Evolutionary conservation across 2,797 vertebrate species (phyloP).

Genomic region (Labroides dimidiatus): DNA sequence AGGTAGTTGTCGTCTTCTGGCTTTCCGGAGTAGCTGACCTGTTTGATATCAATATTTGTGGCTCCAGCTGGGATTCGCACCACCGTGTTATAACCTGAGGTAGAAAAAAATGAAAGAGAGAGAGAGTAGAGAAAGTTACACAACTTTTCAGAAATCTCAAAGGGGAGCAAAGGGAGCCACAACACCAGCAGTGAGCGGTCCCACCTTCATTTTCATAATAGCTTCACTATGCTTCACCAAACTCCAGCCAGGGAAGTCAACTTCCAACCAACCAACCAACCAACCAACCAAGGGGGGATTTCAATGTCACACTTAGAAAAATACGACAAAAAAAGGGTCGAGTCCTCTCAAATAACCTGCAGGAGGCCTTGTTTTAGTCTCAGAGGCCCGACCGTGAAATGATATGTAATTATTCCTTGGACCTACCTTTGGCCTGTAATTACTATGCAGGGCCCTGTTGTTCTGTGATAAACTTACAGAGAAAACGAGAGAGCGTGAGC

Average conservation of each 20-base stretch:
- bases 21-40: conserved; percentile 96
- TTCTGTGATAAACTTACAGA: conserved; percentile 67
- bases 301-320: conserved; percentile 72
- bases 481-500: conserved; percentile 45
- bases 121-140: not conserved
- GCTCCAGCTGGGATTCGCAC: conserved; percentile 95
- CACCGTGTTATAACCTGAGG: conserved; percentile 92
- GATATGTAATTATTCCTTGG: conserved; percentile 78
- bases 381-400: conserved; percentile 73
- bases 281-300: no score
- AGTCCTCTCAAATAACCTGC: conserved; percentile 75
- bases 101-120: not conserved
- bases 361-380: conserved; percentile 69
- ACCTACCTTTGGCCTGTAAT: conserved; percentile 77
- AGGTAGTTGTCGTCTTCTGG: conserved; percentile 98
- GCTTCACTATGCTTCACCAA: conserved; percentile 62
- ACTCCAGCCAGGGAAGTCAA: conserved; percentile 52
- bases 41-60: conserved; percentile 93
- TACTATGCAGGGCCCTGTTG: conserved; percentile 66
- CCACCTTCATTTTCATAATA: conserved; percentile 59
- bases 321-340: conserved; percentile 51
- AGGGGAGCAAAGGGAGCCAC: conserved; percentile 12
- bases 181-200: conserved; percentile 26
- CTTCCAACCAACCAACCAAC: conserved; percentile 45
- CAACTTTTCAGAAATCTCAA: not conserved